Evolutionary conservation across 2,113 vertebrate genomes (phyloP), one percentile per base, ranked within the genome.

Genomic region (Urocynchramus pylzowi): DNA sequence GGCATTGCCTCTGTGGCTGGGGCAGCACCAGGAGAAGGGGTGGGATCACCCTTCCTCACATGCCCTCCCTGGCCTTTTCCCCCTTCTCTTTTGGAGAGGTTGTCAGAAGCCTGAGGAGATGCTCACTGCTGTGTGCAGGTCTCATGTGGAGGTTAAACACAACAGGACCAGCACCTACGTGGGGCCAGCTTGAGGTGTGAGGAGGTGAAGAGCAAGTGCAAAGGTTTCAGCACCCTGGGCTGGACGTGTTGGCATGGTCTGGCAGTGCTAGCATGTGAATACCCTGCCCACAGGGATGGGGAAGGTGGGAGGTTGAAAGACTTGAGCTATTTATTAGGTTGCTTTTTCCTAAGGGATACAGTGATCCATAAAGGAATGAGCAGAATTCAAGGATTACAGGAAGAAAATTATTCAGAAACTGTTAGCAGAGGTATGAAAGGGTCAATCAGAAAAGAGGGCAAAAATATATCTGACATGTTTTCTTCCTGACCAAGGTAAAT

Each of bases 51-150:
- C 30, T 30, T 33, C 64, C 16, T 50, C 30, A 23, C 0, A 0
- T 4, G 1, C 8, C 11, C 22, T 42, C 20, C 30, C 35, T 18
- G 11, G 28, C 6, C 6, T 68, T 63, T 54, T 45, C 13, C 49
- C n/a, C 42, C 4, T 59, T 44, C 33, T 30, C 35, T 20, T 42
- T 37, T 49, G 20, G 39, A 35, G 16, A 30, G 33, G 15, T 3
- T 68, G 39, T 33, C 15, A 64, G 54, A 23, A 73, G 44, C 35
- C 37, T 13, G 35, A 45, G 37, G 37, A 80, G 47, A 61, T 3
- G 3, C n/a, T 33, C 4, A 22, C 5, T 0, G 1, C 13, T 8
- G 27, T 0, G 4, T 2, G 15, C 11, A 44, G 52, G 30, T 68
- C 84, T 80, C 14, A 10, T 1, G 9, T 1, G 23, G 27, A 53